Base-by-base conservation (phyloP, 2,888 invertebrate species). In the Cenopis cana region DNA sequence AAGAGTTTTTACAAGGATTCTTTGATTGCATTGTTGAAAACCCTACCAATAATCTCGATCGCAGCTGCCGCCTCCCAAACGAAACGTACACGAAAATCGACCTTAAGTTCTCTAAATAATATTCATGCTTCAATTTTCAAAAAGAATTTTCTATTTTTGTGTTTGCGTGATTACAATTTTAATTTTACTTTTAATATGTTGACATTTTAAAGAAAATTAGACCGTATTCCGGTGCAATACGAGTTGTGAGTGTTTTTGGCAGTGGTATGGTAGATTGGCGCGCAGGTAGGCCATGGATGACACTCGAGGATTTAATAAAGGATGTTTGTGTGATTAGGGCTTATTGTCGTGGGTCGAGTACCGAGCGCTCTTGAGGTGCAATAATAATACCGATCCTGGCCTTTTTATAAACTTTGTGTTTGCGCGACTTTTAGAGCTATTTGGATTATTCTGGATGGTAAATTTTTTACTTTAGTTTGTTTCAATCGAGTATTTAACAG, bases 1-100 rank as follows among this genome's bases (percentile, higher is more conserved):
- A 50, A 64, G 36, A 52, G 57, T 59, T 62, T 59, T 54, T 50
- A 38, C 38, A 65, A 70, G 59, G 52, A 46, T 36, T 57, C 64
- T 54, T 70, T 70, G 70, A 70, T 70, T 59, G 59, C 65, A 46
- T 70, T 70, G 70, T 70, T 70, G 69, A 54, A 29, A 65, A 66
- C 70, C 70, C 65, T 70, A 65, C 65, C 65, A 49, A 70, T 65
- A 70, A 65, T 54, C 52, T 38, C 29, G n/a, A 24, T 38, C 46
- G 24, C 20, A 54, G 20, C 3, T 54, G 33, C 46, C 9, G n/a
- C 6, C 17, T 2, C 11, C 20, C 1, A 46, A 70, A 17, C 10
- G 11, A 60, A 66, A 70, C 1, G 0, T 9, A 46, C 41, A 36
- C 54, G 0, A 65, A 60, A 41, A 14, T 14, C 12, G 20, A 65